Conservation (phyloP, 2,113 vertebrate genomes). For the Otis tarda region DNA sequence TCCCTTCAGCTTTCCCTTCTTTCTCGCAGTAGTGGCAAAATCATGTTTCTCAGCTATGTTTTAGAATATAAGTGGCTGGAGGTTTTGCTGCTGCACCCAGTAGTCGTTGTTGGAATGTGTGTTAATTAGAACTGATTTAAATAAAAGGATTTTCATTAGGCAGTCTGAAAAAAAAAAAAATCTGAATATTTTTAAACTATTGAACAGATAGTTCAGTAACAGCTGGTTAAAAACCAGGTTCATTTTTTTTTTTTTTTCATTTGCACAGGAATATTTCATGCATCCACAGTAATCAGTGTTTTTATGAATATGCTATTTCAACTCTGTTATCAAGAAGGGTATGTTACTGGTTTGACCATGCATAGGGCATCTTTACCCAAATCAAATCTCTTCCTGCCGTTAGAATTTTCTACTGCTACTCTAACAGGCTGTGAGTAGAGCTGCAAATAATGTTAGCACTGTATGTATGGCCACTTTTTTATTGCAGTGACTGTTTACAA, state of each 20-base stretch:
- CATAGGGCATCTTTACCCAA: background rate
- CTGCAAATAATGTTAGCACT: background rate
- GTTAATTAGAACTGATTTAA: slow-evolving; percentile 27
- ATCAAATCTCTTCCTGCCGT: background rate
- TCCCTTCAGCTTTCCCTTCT: background rate
- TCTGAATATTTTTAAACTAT: background rate
- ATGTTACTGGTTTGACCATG: background rate
- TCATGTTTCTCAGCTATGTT: background rate
- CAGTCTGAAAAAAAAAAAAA: background rate
- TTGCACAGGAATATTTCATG: background rate
- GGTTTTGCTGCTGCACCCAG: background rate
- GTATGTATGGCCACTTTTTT: background rate
- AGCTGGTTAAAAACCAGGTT: background rate
- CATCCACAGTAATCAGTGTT: background rate
- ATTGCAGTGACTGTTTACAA: background rate
- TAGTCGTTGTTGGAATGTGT: background rate
- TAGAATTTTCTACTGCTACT: background rate
- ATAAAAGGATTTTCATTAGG: background rate
- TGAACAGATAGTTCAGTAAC: background rate
- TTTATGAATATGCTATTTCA: background rate
- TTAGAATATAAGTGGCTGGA: background rate
- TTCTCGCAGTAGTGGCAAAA: background rate
- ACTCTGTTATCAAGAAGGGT: background rate
- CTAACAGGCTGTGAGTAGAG: background rate
- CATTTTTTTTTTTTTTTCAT: background rate